A percentile compares a stretch with the other conserved stretches of the same genome.
Evolutionary conservation across 2,113 vertebrate genomes (phyloP).

Genomic region (Terrapene triunguis): DNA sequence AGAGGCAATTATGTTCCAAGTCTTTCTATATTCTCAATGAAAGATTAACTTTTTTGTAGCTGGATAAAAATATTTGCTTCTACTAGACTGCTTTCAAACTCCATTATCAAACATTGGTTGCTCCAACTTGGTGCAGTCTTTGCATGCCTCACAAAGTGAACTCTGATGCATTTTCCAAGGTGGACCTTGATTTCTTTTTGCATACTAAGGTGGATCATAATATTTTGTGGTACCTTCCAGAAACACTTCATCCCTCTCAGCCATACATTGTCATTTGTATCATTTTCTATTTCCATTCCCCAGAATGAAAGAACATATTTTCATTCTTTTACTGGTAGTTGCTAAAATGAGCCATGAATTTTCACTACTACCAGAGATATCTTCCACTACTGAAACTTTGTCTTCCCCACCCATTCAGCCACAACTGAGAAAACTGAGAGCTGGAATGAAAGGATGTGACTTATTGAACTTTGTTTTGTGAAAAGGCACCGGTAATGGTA

Average conservation of each 20-base stretch:
- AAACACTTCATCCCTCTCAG: neutral
- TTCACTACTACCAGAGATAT: neutral
- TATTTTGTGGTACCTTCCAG: neutral
- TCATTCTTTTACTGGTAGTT: neutral
- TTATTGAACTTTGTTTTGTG: slow-evolving; percentile 62
- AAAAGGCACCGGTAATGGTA: slow-evolving; percentile 42
- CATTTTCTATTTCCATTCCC: neutral
- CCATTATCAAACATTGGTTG: rapidly evolving
- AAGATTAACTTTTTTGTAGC: rapidly evolving
- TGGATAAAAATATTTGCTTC: neutral
- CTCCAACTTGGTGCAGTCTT: neutral
- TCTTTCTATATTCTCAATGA: neutral
- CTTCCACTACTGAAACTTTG: slow-evolving; percentile 27
- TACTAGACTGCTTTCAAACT: neutral
- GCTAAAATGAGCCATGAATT: neutral
- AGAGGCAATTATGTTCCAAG: neutral
- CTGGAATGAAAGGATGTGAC: slow-evolving; percentile 38
- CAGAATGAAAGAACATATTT: neutral
- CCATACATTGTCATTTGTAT: neutral
- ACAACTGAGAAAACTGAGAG: slow-evolving; percentile 61
- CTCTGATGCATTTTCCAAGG: neutral
- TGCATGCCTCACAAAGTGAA: neutral
- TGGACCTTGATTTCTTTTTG: neutral
- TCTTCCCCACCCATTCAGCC: slow-evolving; percentile 57
- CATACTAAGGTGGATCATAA: slow-evolving; percentile 15